Base-by-base conservation (phyloP, 2,888 invertebrate species). In the Caenorhabditis panamensis region DNA sequence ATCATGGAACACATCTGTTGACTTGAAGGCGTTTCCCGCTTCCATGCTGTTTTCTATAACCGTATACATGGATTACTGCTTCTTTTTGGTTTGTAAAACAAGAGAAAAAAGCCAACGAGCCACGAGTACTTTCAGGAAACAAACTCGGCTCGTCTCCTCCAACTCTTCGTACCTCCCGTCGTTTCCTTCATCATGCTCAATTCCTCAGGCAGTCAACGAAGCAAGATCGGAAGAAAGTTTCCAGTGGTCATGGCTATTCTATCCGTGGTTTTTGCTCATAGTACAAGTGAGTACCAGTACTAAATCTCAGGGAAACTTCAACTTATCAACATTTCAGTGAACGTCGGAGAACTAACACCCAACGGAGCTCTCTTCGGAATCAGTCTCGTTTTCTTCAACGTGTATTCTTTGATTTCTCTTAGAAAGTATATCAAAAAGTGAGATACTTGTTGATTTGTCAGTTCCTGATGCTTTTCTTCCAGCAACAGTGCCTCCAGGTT, bases 81-180 rank as follows among this genome's bases (percentile, higher is more conserved):
- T 71, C 22, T 71, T 69, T 47, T 47, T 53, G 61, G 76, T 63
- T n/a, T n/a, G n/a, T n/a, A n/a, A n/a, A n/a, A n/a, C n/a, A n/a
- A n/a, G n/a, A n/a, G n/a, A n/a, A n/a, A n/a, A n/a, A 9, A 41
- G 51, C 24, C 26, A 8, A 53, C 8, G 24, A 5, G 18, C 54
- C 41, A 1, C 5, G 16, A 6, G 13, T 24, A 3, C 20, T 54
- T 54, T 20, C 37, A 71, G 56, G 78, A 78, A 28, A 64, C 78
- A 11, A 22, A 49, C 16, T 66, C 51, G 13, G 71, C 78, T 13
- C 64, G 66, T n/a, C 56, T 78, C 0, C 28, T 78, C 2, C 59
- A 61, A 36, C 66, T 37, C 44, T 16, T 72, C 16, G 47, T 26
- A 24, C 51, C 71, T 36, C 71, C 78, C 9, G 18, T 71, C 8